Evolutionary conservation across 2,113 vertebrate genomes (phyloP).

Genomic region (Erinaceus europaeus): DNA sequence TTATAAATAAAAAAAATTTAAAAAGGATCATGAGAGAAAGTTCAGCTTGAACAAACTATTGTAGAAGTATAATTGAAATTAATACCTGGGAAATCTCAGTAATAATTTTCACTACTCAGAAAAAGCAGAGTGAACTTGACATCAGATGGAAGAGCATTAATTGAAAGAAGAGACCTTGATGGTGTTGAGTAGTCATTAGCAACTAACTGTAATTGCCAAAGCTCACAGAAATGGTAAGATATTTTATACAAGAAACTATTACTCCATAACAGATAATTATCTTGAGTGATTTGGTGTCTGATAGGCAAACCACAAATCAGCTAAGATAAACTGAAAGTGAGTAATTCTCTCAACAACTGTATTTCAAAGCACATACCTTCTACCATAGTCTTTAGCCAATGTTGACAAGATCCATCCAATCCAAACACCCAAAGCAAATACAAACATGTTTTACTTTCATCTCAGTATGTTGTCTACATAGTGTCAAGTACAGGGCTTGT

Average conservation of each 20-base stretch:
- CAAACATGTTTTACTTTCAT: background rate
- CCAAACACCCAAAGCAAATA: background rate
- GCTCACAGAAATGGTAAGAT: background rate
- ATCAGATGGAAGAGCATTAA: background rate
- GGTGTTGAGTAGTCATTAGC: background rate
- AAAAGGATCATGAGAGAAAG: too few species aligned
- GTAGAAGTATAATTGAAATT: background rate
- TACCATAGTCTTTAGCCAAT: background rate
- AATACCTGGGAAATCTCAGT: background rate
- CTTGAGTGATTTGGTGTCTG: background rate
- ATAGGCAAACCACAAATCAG: background rate
- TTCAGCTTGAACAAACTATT: background rate
- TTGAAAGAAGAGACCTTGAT: background rate
- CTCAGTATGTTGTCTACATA: background rate
- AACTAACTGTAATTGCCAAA: background rate
- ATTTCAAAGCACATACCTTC: background rate
- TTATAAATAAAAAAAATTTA: too few species aligned
- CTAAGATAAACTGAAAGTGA: background rate
- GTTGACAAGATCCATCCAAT: background rate
- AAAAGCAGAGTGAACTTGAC: background rate
- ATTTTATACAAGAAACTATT: background rate
- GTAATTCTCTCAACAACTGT: background rate
- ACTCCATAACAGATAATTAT: background rate
- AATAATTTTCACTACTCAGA: background rate
- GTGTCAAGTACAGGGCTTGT: background rate